Evolutionary conservation across 1,140 invertebrate species (phyloP), one percentile per base, ranked within the genome.

Genomic region (Formica selysi): DNA sequence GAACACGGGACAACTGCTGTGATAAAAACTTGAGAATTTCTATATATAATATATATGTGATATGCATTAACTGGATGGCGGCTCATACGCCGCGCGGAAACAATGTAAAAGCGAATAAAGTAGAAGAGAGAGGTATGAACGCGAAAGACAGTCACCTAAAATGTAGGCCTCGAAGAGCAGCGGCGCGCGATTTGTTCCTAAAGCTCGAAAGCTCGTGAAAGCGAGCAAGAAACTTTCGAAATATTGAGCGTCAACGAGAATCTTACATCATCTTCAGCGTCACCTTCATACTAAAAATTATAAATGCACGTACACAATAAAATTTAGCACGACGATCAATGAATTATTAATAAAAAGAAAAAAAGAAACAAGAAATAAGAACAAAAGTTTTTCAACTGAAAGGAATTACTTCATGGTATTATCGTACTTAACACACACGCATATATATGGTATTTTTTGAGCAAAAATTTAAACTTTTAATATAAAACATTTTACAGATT

Each of bases 61-160:
- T 89, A 89, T 89, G 87, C 88, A 86, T 76, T 81, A 64, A 86
- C 59, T 83, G 79, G 64, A 51, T 78, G 87, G 65, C 84, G 76
- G 86, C 76, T 80, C 61, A 71, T 48, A 86, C 59, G 57, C 57
- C 64, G 87, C 88, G 88, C 85, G 54, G 81, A 83, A 74, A 83
- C 3, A 80, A 83, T 76, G 85, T 88, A 67, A 84, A 90, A 90
- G 87, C 87, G 85, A 88, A 89, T 85, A 85, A 90, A 90, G 62
- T 79, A 89, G 89, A 87, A 68, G 85, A 89, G 73, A 80, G 83
- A 89, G 67, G 32, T 83, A 54, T 76, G 76, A 89, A 89, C 83
- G 48, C 48, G 70, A 68, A 89, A 89, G 87, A 89, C 57, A 86
- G 87, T 89, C 87, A 86, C 87, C 87, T 89, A 81, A 59, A 74